Evolutionary conservation across 2,797 vertebrate species (phyloP).

Genomic region (Choloepus didactylus): DNA sequence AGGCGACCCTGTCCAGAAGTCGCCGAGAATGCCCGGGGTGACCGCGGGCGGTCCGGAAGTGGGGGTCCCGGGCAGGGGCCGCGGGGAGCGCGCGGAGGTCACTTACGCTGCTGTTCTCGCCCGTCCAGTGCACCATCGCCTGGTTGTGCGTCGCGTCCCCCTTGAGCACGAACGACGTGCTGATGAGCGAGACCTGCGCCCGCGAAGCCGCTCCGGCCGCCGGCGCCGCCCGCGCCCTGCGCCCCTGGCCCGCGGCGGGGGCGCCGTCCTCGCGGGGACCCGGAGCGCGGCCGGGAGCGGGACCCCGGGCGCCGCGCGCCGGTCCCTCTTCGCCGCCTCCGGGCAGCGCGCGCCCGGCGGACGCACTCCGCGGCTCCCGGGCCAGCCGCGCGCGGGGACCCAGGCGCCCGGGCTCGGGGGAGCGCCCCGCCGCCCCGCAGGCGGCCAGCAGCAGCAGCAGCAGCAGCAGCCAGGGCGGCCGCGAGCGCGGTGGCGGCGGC

Average conservation of each 20-base stretch:
- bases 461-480: background rate
- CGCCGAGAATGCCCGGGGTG: background rate
- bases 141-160: conserved; percentile 99
- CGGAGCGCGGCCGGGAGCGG: background rate
- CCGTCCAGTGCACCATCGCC: conserved; percentile 99
- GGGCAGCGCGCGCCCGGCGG: conserved; percentile 77
- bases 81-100: conserved; percentile 61
- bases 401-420: conserved; percentile 21
- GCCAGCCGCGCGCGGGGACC: conserved; percentile 81
- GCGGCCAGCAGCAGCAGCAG: conserved; percentile 81
- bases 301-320: conserved; percentile 79
- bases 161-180: conserved; percentile 98
- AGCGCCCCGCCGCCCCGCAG: conserved; percentile 77
- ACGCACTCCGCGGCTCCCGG: conserved; percentile 83
- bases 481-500: conserved; percentile 4
- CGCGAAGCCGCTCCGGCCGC: conserved; percentile 76
- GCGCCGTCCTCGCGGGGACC: conserved; percentile 13
- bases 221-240: conserved; percentile 71
- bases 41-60: background rate
- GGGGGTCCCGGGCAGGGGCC: background rate
- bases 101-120: conserved; percentile 99
- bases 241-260: conserved; percentile 50
- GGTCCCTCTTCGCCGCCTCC: conserved; percentile 78
- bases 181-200: conserved; percentile 93
- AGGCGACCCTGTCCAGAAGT: conserved; percentile 18